Conservation (phyloP, 2,888 invertebrate genomes). For the Idaea straminata region DNA sequence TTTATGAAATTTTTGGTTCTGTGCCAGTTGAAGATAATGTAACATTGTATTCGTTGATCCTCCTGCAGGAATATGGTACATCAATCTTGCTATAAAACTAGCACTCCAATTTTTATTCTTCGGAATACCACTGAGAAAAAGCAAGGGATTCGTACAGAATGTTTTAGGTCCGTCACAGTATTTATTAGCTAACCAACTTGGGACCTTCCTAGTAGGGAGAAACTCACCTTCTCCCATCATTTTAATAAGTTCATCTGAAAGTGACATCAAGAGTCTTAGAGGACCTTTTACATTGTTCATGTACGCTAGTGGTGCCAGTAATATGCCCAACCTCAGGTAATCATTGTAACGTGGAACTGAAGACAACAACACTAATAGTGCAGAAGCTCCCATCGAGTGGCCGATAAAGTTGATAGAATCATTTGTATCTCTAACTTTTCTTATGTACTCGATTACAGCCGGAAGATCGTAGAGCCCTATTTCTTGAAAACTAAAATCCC, state of each 20-base stretch:
- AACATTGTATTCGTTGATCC: conserved; percentile 56
- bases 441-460: conserved; percentile 54
- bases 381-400: conserved; percentile 65
- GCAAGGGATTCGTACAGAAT: conserved; percentile 58
- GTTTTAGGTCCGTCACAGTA: conserved; percentile 45
- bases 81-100: conserved; percentile 44
- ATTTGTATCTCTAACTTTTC: conserved; percentile 36
- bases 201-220: conserved; percentile 47
- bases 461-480: conserved; percentile 60
- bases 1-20: conserved; percentile 53
- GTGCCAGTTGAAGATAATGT: conserved; percentile 54
- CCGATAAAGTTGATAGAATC: conserved; percentile 55
- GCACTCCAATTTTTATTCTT: conserved; percentile 31
- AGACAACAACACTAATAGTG: conserved; percentile 54
- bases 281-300: conserved; percentile 52
- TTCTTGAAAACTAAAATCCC: conserved; percentile 64
- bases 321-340: conserved; percentile 51
- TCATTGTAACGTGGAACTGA: conserved; percentile 47
- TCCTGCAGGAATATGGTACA: conserved; percentile 58
- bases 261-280: conserved; percentile 38
- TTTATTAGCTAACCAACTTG: conserved; percentile 42
- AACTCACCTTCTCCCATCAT: conserved; percentile 50
- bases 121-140: conserved; percentile 51
- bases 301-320: conserved; percentile 56
- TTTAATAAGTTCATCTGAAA: conserved; percentile 40